Conservation (phyloP, 2,888 invertebrate species). For the Eustalomyia histrio region DNA sequence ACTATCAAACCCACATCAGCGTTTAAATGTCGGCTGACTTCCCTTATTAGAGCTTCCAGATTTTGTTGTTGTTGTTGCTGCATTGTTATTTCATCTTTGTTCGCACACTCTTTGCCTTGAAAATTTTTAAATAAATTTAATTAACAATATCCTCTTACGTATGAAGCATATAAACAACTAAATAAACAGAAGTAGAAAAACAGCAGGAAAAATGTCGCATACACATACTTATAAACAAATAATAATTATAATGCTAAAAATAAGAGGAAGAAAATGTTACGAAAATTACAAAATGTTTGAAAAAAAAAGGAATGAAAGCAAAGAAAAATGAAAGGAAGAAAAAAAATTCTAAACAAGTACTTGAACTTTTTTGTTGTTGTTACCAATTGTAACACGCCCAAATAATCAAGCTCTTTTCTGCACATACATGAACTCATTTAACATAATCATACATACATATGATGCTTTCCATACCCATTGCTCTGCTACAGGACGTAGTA, state of each 20-base stretch:
- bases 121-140: slow-evolving; percentile 55
- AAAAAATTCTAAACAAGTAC: slow-evolving; percentile 19
- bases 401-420: slow-evolving; percentile 34
- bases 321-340: slow-evolving; percentile 24
- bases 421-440: slow-evolving; percentile 11
- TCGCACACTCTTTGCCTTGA: slow-evolving; percentile 45
- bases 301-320: slow-evolving; percentile 14
- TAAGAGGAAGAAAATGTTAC: slow-evolving; percentile 6
- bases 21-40: neutral
- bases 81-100: neutral
- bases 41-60: too few relatives aligned
- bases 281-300: neutral
- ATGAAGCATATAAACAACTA: neutral
- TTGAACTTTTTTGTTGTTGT: slow-evolving; percentile 35
- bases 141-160: slow-evolving; percentile 55
- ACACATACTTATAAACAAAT: slow-evolving; percentile 1
- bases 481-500: too few relatives aligned
- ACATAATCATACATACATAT: too few relatives aligned
- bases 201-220: neutral
- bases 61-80: neutral
- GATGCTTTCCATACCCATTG: too few relatives aligned
- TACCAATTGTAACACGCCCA: slow-evolving; percentile 49
- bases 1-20: too few relatives aligned
- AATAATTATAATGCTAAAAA: neutral
- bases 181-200: neutral